Percentiles rank a stretch among this genome's conserved stretches.
These are phyloP conservation scores for Spheniscus mendiculus DNA, from an alignment of 2,113 vertebrate genomes.

Conservation along the genomic window DNA sequence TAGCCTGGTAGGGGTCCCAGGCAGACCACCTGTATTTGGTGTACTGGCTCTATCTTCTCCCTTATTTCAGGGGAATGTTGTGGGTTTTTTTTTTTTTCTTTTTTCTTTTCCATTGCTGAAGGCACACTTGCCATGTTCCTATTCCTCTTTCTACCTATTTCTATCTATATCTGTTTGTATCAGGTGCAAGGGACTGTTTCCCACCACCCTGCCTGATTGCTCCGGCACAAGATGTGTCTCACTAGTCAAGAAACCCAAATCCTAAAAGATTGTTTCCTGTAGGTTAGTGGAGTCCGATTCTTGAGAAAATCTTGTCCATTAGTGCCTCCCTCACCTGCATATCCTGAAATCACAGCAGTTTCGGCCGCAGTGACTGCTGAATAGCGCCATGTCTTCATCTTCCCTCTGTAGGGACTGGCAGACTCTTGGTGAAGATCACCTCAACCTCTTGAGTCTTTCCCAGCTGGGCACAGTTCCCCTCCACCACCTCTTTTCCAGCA, in stretches of 20 bases:
- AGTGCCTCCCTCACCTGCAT: not conserved
- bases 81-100: too few relatives aligned
- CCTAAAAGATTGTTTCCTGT: not conserved
- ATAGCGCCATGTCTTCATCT: not conserved
- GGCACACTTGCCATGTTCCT: not conserved
- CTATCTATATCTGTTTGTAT: not conserved
- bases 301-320: not conserved
- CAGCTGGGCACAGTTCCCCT: not conserved
- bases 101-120: not conserved
- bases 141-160: not conserved
- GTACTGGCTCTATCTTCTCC: not conserved
- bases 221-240: not conserved
- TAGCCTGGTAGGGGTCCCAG: not conserved
- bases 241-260: not conserved
- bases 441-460: not conserved
- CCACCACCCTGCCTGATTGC: not conserved
- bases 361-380: not conserved
- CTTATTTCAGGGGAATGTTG: not conserved
- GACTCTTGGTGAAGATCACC: not conserved
- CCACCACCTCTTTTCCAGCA: not conserved
- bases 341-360: not conserved
- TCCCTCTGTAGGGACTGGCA: not conserved
- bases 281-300: not conserved
- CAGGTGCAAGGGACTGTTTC: not conserved
- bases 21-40: not conserved